Percentiles rank a stretch among this genome's conserved stretches.
phyloP scores from a whole-genome alignment of 2,113 vertebrate species.

The Struthidea cinerea region DNA sequence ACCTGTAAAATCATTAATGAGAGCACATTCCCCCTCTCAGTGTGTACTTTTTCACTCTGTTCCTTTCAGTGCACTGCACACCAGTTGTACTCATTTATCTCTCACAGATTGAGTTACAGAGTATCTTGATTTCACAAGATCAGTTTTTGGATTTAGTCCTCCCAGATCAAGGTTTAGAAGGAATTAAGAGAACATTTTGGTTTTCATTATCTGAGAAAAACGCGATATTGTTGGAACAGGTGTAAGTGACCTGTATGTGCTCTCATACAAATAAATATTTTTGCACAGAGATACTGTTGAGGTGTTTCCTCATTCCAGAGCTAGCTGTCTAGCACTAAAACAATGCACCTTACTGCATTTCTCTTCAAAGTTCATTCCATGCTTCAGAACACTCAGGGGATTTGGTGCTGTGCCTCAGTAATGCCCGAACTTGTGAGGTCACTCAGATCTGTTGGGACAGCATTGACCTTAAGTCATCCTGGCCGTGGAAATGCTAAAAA shows the following conservation, averaged over 20 bases:
- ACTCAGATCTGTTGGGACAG: background rate
- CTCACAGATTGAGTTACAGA: background rate
- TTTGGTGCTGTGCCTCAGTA: background rate
- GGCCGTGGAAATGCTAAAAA: background rate
- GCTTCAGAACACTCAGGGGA: background rate
- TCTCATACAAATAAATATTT: background rate
- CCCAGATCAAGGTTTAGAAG: background rate
- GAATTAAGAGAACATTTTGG: background rate
- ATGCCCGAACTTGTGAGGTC: background rate
- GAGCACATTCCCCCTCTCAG: background rate
- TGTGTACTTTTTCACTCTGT: background rate
- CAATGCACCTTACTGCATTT: background rate
- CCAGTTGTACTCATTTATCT: background rate
- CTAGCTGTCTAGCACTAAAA: background rate
- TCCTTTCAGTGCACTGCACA: background rate
- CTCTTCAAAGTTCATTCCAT: background rate
- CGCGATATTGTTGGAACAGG: background rate
- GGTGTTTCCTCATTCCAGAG: background rate
- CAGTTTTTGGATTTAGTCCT: background rate
- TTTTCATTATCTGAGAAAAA: background rate
- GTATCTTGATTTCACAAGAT: background rate
- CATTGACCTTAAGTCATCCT: background rate
- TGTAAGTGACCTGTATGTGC: background rate
- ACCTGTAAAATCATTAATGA: background rate
- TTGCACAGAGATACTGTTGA: background rate